Base-by-base conservation (phyloP, 2,797 vertebrate species). In the Bovichtus variegatus region DNA sequence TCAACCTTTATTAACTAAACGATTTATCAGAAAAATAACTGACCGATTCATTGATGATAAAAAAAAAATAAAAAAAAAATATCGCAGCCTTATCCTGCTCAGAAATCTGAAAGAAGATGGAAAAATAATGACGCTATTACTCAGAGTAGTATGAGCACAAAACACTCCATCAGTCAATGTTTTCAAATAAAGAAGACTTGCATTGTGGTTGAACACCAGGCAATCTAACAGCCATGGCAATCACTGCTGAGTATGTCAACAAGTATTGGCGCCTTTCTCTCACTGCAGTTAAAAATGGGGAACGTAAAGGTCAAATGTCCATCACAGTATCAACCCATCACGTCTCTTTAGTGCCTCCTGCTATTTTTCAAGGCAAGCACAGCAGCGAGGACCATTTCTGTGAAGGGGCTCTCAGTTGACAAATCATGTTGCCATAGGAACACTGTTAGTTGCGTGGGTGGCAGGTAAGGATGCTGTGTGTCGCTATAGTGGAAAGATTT, bases 391-490 rank as follows among this genome's bases (percentile, higher is more conserved):
- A 90, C 43, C 50, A 51, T 80, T 72, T 76, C 58, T 60, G 61
- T 61, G 23, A 46, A 66, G 81, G 80, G 72, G 54, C 59, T 71
- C 55, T 74, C 59, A 72, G 89, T 86, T 92, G 92, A 93, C 86
- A 92, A 88, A 90, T 82, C 79, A 82, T 7, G 91, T 94, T 92
- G 89, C 91, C 91, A 92, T 93, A 89, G 94, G 78, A 94, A 95
- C 88, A 57, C 85, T 71, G 84, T 82, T 77, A 76, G 84, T 82
- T 77, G 88, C 51, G 87, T 91, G 80, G 92, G 90, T 71, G 86
- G 86, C 88, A 90, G 85, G 90, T 87, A 91, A 89, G 84, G 82
- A 87, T 64, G 65, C 58, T 60, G 74, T 40, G 71, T 80, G 88
- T 79, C 71, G 74, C 81, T 83, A 74, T 71, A 74, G 62, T 72